Evolutionary conservation across 2,888 invertebrate genomes (phyloP), one percentile per base, ranked within the genome.

Genomic region (Troilus luridus): DNA sequence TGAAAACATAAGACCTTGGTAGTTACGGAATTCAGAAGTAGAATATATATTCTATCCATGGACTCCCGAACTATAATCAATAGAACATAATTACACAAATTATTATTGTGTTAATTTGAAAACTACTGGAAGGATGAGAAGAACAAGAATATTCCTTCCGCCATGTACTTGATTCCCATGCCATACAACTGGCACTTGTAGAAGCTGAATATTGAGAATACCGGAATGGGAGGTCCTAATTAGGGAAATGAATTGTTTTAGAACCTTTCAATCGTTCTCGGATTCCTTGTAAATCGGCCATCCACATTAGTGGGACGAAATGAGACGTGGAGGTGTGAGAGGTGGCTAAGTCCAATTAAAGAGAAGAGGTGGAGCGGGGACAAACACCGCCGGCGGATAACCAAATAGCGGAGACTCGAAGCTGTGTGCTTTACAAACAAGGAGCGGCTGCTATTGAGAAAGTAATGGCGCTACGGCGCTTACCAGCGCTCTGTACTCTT

Each of bases 301-400:
- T 77, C 41, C 27, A 77, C 72, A 77, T 41, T 77, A 77, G 72
- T 41, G 8, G 54, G 85, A 54, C n/a, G 85, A 77, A 77, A 85
- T 56, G 85, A 56, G 85, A 85, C 56, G 85, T 21, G 21, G 56
- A 85, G 85, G 85, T 85, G 85, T 56, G 81, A 85, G 56, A 56
- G n/a, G 56, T 12, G 85, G 85, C 54, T 85, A 56, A 85, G 85
- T 85, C 56, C 85, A 85, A 85, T 85, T 85, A 85, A 85, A 85
- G 56, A 85, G 85, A 85, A 85, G 85, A 85, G 85, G 56, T 19
- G 3, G 56, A 19, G 56, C 1, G n/a, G n/a, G 56, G 85, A 85
- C 85, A 85, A 85, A 85, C 85, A 85, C 56, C n/a, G 56, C 56
- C 85, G 21, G 0, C 9, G 56, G 85, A 85, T 85, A 85, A 85